phyloP scores from a whole-genome alignment of 2,888 invertebrate species.

The Dolichopus griseipennis region DNA sequence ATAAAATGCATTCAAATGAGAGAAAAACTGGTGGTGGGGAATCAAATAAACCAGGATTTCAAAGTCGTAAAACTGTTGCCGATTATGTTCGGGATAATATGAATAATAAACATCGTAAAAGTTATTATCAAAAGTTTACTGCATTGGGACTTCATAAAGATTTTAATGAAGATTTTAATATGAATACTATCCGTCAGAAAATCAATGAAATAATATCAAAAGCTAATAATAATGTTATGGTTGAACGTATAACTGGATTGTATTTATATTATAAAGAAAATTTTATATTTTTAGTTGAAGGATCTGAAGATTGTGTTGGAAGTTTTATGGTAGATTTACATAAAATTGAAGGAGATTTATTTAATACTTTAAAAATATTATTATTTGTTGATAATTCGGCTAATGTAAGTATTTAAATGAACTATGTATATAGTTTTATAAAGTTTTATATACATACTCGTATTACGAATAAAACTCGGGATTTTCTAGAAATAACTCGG shows the following conservation, averaged over 20 bases:
- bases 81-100: slow-evolving; percentile 20
- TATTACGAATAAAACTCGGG: too few relatives aligned
- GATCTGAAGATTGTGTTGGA: slow-evolving; percentile 20
- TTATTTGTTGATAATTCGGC: slow-evolving; percentile 20
- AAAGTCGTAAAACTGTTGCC: slow-evolving; percentile 19
- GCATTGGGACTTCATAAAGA: slow-evolving; percentile 16
- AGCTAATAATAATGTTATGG: slow-evolving; percentile 10
- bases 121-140: slow-evolving; percentile 21
- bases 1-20: too few relatives aligned
- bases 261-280: slow-evolving; percentile 19
- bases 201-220: slow-evolving; percentile 11
- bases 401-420: slow-evolving; percentile 14
- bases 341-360: slow-evolving; percentile 12
- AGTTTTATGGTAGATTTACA: slow-evolving; percentile 17
- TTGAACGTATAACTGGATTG: slow-evolving; percentile 15
- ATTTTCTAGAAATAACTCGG: too few relatives aligned
- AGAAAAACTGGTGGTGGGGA: background rate
- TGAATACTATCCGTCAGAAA: slow-evolving; percentile 4
- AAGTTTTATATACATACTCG: too few relatives aligned
- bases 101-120: slow-evolving; percentile 15
- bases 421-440: too few relatives aligned
- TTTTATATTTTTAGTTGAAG: slow-evolving; percentile 22
- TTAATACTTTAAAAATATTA: slow-evolving; percentile 17
- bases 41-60: slow-evolving; percentile 14
- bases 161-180: slow-evolving; percentile 10